phyloP scores from a whole-genome alignment of 2,888 invertebrate genomes.

The Phlogophora meticulosa region DNA sequence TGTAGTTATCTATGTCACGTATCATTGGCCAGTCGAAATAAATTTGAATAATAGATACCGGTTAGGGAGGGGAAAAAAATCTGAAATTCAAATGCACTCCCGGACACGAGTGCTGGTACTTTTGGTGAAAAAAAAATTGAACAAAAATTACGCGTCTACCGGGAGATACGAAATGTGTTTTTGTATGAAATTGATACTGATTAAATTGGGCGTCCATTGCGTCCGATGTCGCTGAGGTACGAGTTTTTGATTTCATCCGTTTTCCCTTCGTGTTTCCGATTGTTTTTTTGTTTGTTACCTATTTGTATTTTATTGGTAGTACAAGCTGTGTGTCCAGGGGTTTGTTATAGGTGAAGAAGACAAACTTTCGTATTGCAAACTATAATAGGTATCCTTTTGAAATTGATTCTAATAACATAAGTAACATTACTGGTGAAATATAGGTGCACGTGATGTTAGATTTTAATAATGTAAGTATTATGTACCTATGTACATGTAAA shows the following conservation, averaged over 20 bases:
- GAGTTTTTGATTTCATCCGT: slow-evolving; percentile 33
- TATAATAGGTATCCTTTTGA: no score
- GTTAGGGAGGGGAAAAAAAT: slow-evolving; percentile 58
- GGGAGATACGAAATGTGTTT: slow-evolving; percentile 52
- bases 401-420: no score
- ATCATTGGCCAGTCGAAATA: slow-evolving; percentile 64
- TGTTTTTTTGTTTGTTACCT: slow-evolving; percentile 31
- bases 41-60: slow-evolving; percentile 66
- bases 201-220: slow-evolving; percentile 47
- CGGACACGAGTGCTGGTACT: slow-evolving; percentile 52
- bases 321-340: no score
- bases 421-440: no score
- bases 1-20: slow-evolving; percentile 1
- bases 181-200: slow-evolving; percentile 63
- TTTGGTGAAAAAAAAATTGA: slow-evolving; percentile 50
- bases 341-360: no score
- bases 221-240: slow-evolving; percentile 22
- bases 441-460: no score
- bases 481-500: no score
- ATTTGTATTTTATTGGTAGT: slow-evolving; percentile 19
- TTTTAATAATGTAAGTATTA: no score
- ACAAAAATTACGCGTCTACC: slow-evolving; percentile 52
- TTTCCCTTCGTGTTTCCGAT: slow-evolving; percentile 25
- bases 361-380: no score
- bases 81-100: slow-evolving; percentile 66